A percentile compares a stretch with the other conserved stretches of the same genome.
phyloP scores from a whole-genome alignment of 2,797 vertebrate genomes.

The Taeniopygia guttata region DNA sequence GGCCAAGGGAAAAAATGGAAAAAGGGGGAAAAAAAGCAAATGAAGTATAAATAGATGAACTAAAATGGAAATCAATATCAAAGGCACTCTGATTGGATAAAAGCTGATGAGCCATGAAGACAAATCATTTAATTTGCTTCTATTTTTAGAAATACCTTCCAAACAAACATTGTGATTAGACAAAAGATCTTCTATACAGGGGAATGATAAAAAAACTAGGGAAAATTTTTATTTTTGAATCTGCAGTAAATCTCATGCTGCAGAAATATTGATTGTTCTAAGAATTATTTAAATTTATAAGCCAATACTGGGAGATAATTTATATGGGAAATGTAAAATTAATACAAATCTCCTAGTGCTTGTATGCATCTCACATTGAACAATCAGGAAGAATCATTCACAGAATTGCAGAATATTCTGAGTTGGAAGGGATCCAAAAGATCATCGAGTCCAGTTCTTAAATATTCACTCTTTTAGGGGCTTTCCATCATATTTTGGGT shows the following conservation, averaged over 20 bases:
- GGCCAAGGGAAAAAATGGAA: not conserved
- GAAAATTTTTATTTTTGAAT: not conserved
- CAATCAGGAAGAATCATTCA: not conserved
- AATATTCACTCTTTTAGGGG: not conserved
- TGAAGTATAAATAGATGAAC: slow-evolving; percentile 3
- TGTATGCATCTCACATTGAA: not conserved
- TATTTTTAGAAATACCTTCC: slow-evolving; percentile 20
- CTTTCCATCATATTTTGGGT: not conserved
- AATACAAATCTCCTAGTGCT: not conserved
- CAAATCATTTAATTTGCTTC: slow-evolving; percentile 23
- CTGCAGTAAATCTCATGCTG: not conserved
- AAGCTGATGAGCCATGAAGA: slow-evolving; percentile 8
- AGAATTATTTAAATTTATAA: not conserved
- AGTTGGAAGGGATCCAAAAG: not conserved
- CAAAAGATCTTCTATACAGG: not conserved
- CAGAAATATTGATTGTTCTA: not conserved
- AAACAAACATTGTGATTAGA: slow-evolving; percentile 34
- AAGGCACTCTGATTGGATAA: slow-evolving; percentile 29
- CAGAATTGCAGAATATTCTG: not conserved
- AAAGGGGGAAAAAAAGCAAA: fast-evolving
- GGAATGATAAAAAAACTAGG: not conserved
- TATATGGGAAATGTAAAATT: not conserved
- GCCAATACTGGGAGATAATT: not conserved
- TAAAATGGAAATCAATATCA: slow-evolving; percentile 12
- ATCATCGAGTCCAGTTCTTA: not conserved